Percentiles rank a stretch among this genome's conserved stretches.
These are phyloP conservation scores for Thymelicus sylvestris DNA, from an alignment of 2,888 invertebrate species.

Conservation along the genomic window DNA sequence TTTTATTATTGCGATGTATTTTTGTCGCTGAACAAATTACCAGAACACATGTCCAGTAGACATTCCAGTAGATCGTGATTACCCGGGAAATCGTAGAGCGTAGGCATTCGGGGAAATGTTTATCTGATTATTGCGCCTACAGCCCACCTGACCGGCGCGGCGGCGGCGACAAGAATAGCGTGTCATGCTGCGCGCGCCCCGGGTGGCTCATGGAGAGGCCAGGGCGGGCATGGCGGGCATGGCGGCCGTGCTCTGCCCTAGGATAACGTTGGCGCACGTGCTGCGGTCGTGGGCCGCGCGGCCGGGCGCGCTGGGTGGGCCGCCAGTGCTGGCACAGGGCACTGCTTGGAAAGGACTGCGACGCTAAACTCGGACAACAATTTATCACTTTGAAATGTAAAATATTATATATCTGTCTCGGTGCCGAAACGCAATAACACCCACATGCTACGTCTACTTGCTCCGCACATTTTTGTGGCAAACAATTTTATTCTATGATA, in stretches of 20 bases:
- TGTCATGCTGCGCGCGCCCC: slow-evolving; percentile 8
- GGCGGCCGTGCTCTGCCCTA: not conserved
- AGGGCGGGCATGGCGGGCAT: not conserved
- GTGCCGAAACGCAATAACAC: not conserved
- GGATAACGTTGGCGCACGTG: no score
- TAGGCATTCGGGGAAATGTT: slow-evolving; percentile 16
- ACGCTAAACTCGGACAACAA: not conserved
- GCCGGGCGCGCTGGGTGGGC: not conserved
- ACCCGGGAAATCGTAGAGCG: not conserved
- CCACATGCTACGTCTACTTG: not conserved
- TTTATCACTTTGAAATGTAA: slow-evolving; percentile 3
- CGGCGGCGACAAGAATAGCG: slow-evolving; percentile 30
- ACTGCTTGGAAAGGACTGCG: not conserved
- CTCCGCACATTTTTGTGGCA: not conserved
- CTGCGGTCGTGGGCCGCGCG: no score
- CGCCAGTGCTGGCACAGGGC: not conserved
- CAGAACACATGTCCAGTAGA: not conserved
- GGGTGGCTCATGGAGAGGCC: not conserved
- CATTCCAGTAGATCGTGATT: not conserved
- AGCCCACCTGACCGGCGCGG: slow-evolving; percentile 20
- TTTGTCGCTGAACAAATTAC: not conserved
- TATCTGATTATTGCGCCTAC: slow-evolving; percentile 21
- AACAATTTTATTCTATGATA: no score
- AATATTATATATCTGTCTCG: not conserved
- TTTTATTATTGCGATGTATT: not conserved